These are phyloP conservation scores for Ptychadena robeensis DNA, from an alignment of 2,797 vertebrate genomes.

Conservation along the genomic window DNA sequence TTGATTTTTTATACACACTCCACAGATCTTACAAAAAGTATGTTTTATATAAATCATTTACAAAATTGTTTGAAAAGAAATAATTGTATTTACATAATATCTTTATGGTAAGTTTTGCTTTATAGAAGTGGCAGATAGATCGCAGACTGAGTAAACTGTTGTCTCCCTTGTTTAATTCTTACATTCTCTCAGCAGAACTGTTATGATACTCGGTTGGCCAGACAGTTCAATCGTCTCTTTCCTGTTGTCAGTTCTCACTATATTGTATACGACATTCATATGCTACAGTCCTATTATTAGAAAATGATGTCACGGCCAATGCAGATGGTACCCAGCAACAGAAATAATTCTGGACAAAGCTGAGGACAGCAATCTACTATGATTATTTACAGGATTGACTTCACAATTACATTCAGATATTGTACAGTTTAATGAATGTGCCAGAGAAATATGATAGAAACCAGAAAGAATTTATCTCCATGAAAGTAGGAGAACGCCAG, in stretches of 20 bases:
- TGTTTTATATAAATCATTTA: too few species aligned
- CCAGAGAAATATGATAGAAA: not conserved
- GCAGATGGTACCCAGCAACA: not conserved
- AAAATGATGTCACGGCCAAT: not conserved
- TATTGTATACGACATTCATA: conserved; percentile 1
- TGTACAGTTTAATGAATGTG: not conserved
- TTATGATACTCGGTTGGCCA: not conserved
- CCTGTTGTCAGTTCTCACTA: conserved; percentile 1
- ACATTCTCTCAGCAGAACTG: not conserved
- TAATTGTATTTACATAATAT: too few species aligned
- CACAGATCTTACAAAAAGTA: too few species aligned
- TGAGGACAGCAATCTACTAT: not conserved
- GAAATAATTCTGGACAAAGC: not conserved
- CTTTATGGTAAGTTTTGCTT: too few species aligned
- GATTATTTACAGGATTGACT: not conserved
- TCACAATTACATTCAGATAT: not conserved
- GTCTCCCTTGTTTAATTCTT: not conserved
- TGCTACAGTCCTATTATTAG: conserved; percentile 7
- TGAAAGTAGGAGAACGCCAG: too few species aligned
- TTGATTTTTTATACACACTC: too few species aligned
- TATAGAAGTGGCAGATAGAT: not conserved
- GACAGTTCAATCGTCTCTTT: conserved; percentile 8
- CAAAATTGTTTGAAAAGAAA: too few species aligned
- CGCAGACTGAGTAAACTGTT: not conserved
- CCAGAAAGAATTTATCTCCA: too few species aligned